These are phyloP conservation scores for Asarcornis scutulata DNA, from an alignment of 2,113 vertebrate genomes.

Conservation along the genomic window DNA sequence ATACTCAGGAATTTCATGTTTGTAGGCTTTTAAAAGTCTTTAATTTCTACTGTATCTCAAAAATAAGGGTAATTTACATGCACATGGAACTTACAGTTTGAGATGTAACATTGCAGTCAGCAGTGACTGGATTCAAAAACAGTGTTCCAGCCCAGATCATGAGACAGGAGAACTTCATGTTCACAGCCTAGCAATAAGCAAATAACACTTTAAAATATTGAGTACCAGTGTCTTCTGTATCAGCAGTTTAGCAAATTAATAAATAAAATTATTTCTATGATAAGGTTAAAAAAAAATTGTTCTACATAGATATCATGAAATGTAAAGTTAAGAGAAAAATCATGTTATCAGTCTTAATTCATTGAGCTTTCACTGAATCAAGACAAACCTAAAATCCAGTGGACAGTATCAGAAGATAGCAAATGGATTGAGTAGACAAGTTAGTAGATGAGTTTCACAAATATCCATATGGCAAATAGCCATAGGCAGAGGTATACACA, in stretches of 20 bases:
- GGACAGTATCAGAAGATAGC: background rate
- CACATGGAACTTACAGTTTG: slow-evolving; percentile 72
- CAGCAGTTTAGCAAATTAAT: background rate
- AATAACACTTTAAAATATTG: background rate
- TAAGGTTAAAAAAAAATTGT: background rate
- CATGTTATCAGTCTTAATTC: background rate
- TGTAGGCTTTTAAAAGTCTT: background rate
- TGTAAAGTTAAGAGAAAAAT: background rate
- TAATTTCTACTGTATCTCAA: background rate
- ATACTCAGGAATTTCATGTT: background rate
- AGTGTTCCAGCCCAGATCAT: slow-evolving; percentile 48
- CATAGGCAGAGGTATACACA: background rate
- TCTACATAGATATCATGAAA: background rate
- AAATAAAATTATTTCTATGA: background rate
- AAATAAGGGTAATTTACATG: background rate
- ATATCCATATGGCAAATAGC: background rate
- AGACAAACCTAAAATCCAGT: background rate
- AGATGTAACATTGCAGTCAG: slow-evolving; percentile 37
- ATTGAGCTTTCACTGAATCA: background rate
- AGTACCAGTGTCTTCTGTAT: background rate
- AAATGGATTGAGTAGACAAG: background rate
- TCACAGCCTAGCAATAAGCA: slow-evolving; percentile 47
- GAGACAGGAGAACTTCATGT: slow-evolving; percentile 68
- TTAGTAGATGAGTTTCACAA: background rate
- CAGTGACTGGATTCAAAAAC: slow-evolving; percentile 15